Conservation (phyloP, 2,888 invertebrate species). For the Apamea crenata region DNA sequence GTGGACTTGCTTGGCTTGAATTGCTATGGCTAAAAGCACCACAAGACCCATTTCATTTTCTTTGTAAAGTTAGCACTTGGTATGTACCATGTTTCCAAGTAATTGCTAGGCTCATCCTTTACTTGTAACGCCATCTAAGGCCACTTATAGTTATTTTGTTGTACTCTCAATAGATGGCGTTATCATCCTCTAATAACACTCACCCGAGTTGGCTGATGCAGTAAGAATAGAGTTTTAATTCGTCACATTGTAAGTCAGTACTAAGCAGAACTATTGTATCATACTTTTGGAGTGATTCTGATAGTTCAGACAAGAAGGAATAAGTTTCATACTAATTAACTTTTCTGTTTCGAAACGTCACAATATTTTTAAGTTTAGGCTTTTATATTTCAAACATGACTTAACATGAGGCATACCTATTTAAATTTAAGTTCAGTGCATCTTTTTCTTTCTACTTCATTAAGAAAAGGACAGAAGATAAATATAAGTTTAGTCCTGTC, state of each 20-base stretch:
- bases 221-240: background rate
- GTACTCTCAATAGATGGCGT: slow-evolving; percentile 43
- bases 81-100: background rate
- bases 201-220: background rate
- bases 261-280: background rate
- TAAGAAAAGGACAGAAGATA: no score
- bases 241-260: background rate
- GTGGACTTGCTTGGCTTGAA: no score
- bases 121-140: slow-evolving; percentile 4
- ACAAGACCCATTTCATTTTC: no score
- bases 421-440: no score
- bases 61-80: background rate
- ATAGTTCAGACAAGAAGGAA: background rate
- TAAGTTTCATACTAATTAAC: background rate
- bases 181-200: background rate
- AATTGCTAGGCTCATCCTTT: no score
- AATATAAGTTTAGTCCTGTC: no score
- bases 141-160: background rate
- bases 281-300: background rate
- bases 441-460: no score
- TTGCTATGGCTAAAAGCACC: background rate
- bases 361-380: background rate
- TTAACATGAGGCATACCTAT: no score
- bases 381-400: background rate
- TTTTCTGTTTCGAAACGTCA: background rate